Percentiles rank a stretch among this genome's conserved stretches.
These are phyloP conservation scores for Phytoseiulus persimilis DNA, from an alignment of 2,888 invertebrate species.

Conservation along the genomic window DNA sequence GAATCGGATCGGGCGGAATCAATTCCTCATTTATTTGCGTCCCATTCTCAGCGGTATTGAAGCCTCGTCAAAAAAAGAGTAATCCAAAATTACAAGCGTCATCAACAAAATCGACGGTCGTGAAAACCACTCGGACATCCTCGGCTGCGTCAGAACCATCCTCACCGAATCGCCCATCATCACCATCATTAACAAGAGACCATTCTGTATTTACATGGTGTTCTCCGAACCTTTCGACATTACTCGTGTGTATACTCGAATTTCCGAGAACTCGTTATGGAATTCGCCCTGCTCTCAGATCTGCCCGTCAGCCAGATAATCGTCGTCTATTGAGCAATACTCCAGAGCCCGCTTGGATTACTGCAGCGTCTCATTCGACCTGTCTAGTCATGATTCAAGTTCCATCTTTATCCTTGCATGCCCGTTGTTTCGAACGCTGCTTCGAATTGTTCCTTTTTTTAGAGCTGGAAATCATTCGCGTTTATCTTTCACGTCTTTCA, in stretches of 20 bases:
- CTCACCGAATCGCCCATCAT: neutral
- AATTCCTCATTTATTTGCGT: neutral
- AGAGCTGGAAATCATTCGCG: neutral
- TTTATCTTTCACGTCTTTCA: slow-evolving; percentile 55
- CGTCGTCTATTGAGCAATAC: neutral
- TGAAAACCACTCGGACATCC: neutral
- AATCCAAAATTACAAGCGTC: neutral
- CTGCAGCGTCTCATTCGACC: neutral
- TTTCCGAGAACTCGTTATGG: neutral
- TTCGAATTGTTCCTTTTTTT: neutral
- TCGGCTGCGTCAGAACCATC: neutral
- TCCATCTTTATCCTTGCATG: neutral
- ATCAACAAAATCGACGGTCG: neutral
- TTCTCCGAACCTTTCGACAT: neutral
- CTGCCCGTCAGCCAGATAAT: neutral
- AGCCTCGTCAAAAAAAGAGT: neutral
- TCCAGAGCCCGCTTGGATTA: neutral
- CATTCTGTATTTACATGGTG: neutral
- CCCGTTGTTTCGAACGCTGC: neutral
- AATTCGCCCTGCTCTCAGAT: neutral
- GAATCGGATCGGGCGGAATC: neutral
- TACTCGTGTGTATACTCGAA: neutral
- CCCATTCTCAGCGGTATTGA: neutral
- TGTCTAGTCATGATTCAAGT: neutral
- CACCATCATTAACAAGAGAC: neutral